A percentile compares a stretch with the other conserved stretches of the same genome.
These are phyloP conservation scores for Drosophila ambigua DNA, from an alignment of 1,140 invertebrate species.

Conservation along the genomic window DNA sequence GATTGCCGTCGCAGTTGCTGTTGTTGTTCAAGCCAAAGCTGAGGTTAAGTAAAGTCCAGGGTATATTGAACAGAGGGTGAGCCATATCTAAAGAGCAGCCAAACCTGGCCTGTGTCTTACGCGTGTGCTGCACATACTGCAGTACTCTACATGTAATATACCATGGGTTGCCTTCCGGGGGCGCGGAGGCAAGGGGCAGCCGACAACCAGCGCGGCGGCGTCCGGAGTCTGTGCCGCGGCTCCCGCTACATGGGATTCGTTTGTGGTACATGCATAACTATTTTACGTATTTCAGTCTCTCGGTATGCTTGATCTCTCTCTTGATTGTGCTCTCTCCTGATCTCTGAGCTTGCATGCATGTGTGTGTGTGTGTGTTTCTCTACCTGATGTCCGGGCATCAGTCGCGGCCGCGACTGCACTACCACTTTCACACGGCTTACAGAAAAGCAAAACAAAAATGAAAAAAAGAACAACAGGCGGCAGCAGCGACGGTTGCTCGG, in stretches of 20 bases:
- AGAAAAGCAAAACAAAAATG: slow-evolving; percentile 41
- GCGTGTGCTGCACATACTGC: too few species aligned
- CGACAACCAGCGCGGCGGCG: slow-evolving; percentile 33
- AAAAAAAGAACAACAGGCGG: slow-evolving; percentile 25
- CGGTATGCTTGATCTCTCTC: slow-evolving; percentile 36
- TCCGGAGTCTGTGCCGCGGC: slow-evolving; percentile 67
- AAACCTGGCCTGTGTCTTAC: too few species aligned
- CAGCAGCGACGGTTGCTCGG: slow-evolving; percentile 12
- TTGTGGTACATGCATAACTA: slow-evolving; percentile 77
- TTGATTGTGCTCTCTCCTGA: slow-evolving; percentile 6
- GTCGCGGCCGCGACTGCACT: slow-evolving; percentile 50
- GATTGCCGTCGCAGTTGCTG: slow-evolving; percentile 51
- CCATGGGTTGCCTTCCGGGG: too few species aligned
- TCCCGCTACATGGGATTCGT: slow-evolving; percentile 65
- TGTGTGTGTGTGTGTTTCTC: slow-evolving; percentile 40
- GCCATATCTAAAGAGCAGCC: too few species aligned
- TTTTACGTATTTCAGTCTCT: slow-evolving; percentile 54
- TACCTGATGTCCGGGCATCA: slow-evolving; percentile 43
- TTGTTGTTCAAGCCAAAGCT: slow-evolving; percentile 1
- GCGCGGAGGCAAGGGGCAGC: slow-evolving; percentile 8
- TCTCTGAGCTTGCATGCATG: slow-evolving; percentile 4
- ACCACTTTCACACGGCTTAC: slow-evolving; percentile 70
- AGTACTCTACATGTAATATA: too few species aligned
- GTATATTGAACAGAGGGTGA: too few species aligned
- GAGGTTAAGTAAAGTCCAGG: slow-evolving; percentile 2